Conservation (phyloP, 2,113 vertebrate genomes). For the Saccopteryx bilineata region DNA sequence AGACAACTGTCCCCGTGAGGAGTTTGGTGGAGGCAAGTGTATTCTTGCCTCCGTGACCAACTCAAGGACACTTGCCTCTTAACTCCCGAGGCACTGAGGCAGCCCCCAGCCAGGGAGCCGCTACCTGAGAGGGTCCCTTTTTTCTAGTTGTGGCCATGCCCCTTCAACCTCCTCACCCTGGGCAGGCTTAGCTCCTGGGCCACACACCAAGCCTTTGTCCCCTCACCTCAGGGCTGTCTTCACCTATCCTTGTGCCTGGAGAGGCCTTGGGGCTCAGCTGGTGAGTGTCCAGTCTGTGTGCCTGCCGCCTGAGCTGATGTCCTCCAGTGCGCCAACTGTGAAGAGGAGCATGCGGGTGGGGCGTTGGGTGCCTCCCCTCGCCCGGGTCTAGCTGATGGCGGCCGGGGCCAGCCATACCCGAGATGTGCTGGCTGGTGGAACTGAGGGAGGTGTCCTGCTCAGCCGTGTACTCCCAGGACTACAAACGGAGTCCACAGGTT, state of each 20-base stretch:
- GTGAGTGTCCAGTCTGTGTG: neutral
- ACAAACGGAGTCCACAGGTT: neutral
- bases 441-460: neutral
- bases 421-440: neutral
- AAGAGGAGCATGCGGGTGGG: neutral
- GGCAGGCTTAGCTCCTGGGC: neutral
- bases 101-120: neutral
- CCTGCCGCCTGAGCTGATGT: neutral
- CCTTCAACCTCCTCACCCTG: neutral
- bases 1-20: neutral
- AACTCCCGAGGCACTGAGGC: neutral
- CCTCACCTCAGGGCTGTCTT: neutral
- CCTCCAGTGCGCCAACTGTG: neutral
- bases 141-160: accelerated
- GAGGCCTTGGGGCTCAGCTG: neutral
- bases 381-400: neutral
- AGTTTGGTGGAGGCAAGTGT: accelerated
- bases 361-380: neutral
- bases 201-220: too few relatives aligned
- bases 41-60: neutral
- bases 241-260: neutral
- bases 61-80: neutral
- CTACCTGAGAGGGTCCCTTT: neutral
- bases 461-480: too few relatives aligned
- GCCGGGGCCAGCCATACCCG: neutral